Percentiles rank a stretch among this genome's conserved stretches.
Evolutionary conservation across 1,140 invertebrate species (phyloP).

Genomic region (Phymorhynchus buccinoides): DNA sequence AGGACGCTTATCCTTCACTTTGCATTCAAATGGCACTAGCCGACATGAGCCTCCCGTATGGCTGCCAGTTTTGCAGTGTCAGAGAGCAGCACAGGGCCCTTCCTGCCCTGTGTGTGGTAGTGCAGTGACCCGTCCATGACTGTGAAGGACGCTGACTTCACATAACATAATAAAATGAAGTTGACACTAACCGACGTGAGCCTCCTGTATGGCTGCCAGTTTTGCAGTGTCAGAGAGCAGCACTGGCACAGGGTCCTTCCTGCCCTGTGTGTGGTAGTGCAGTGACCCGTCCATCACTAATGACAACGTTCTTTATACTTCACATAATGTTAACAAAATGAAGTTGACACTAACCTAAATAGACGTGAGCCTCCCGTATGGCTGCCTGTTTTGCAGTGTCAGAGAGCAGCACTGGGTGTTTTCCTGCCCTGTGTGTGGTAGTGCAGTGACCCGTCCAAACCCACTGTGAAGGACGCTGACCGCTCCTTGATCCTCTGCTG

Average conservation of each 20-base stretch:
- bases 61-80: conserved; percentile 38
- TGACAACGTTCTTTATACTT: no score
- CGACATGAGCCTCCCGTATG: conserved; percentile 44
- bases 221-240: no score
- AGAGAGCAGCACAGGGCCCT: conserved; percentile 37
- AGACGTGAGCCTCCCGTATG: conserved; percentile 44
- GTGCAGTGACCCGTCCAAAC: conserved; percentile 35
- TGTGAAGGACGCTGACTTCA: no score
- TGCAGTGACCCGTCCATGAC: conserved; percentile 37
- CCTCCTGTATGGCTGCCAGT: no score
- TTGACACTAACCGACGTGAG: no score
- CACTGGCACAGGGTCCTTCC: no score
- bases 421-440: conserved; percentile 34
- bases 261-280: no score
- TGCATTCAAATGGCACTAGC: no score
- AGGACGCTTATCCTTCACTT: no score
- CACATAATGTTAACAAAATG: no score
- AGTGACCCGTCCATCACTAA: no score
- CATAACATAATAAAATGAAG: no score
- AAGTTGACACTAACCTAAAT: conserved; percentile 31
- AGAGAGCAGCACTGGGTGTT: conserved; percentile 37
- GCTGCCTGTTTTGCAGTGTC: conserved; percentile 37
- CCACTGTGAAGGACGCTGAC: conserved; percentile 42
- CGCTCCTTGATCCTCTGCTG: conserved; percentile 36
- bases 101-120: conserved; percentile 33